Percentiles rank a stretch among this genome's conserved stretches.
Conservation (phyloP, 2,888 invertebrate species). For the Aplocera efformata region DNA sequence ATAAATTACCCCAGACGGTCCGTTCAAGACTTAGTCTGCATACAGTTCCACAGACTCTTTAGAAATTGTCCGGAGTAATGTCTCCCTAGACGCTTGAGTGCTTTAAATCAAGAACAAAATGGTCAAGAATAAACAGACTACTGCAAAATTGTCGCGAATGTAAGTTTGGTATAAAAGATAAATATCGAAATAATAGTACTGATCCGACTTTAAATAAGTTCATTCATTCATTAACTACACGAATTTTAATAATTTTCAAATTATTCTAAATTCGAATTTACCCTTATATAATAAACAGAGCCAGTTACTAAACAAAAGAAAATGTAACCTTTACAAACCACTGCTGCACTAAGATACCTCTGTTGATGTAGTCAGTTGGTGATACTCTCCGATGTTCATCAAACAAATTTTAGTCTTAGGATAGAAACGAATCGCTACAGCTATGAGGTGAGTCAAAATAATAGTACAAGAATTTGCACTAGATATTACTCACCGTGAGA, state of each 20-base stretch:
- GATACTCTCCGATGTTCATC: too few species aligned
- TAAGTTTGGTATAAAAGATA: constrained; percentile 4
- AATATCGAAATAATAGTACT: constrained; percentile 23
- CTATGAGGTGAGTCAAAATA: too few species aligned
- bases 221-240: too few species aligned
- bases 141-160: too few species aligned
- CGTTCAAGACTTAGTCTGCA: constrained; percentile 55
- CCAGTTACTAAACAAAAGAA: constrained; percentile 48
- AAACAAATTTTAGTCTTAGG: too few species aligned
- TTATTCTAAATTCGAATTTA: constrained; percentile 22
- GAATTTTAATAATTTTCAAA: too few species aligned
- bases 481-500: constrained; percentile 64
- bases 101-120: constrained; percentile 21
- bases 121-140: constrained; percentile 17
- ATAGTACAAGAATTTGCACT: constrained; percentile 49
- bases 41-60: constrained; percentile 59
- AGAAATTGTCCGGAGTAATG: constrained; percentile 56
- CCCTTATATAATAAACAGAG: constrained; percentile 5
- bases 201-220: too few species aligned
- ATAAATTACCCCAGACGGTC: constrained; percentile 70
- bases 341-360: too few species aligned
- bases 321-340: too few species aligned
- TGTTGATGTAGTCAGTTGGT: too few species aligned
- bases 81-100: constrained; percentile 37
- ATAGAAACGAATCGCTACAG: too few species aligned